Base-by-base conservation (phyloP, 2,888 invertebrate genomes). In the Timandra comae region DNA sequence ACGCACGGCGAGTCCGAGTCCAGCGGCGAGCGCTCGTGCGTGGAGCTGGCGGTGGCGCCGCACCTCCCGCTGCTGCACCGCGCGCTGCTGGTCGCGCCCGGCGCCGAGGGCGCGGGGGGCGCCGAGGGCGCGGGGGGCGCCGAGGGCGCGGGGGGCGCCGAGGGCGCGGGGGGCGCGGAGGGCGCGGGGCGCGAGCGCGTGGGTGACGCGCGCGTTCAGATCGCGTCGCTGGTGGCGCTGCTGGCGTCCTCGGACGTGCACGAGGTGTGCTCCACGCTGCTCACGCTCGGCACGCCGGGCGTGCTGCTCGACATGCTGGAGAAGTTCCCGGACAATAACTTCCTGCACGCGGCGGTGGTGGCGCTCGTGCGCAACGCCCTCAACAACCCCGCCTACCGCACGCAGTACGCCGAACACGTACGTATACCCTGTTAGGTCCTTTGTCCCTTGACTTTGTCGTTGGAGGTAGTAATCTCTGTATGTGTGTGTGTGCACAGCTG, bases 271-370 rank as follows among this genome's bases (percentile, higher is more conserved):
- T 85, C 88, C 63, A 91, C 92, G 75, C 86, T 89, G 63, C 80
- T 79, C 35, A 79, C 92, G 82, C 63, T 88, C 69, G 71, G 88
- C 45, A 90, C 89, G 23, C 87, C 90, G 57, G 80, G 81, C 52
- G 80, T 89, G 57, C 85, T 93, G 59, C 81, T 97, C 89, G 93
- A 96, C 74, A 88, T 98, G 78, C 94, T 96, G 88, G 95, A 97
- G 86, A 88, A 89, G 73, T 95, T 93, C 86, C 90, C 91, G 47
- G 93, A 96, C 93, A 98, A 98, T 87, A 98, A 97, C 88, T 97
- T 98, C 86, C 88, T 98, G 68, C 98, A 98, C 81, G 93, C 93
- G 50, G 94, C 96, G 85, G 93, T 96, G 51, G 91, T 92, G 73
- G 90, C 91, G 72, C 92, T 94, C 70, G 80, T 97, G 54, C 87